Percentiles rank a stretch among this genome's conserved stretches.
Conservation (phyloP, 2,797 vertebrate genomes). For the Danio tinwini region DNA sequence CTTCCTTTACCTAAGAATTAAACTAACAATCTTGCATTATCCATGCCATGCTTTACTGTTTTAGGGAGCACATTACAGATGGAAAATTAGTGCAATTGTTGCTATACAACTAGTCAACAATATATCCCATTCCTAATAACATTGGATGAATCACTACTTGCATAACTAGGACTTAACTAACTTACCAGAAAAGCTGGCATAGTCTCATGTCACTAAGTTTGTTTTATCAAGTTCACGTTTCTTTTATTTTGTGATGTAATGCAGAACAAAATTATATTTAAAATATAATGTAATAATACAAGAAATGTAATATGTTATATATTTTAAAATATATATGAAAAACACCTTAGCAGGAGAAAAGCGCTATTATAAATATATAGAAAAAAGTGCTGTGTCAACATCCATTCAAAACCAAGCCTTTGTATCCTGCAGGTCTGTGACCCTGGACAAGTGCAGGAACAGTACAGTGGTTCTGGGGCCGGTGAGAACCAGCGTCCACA, state of each 20-base stretch:
- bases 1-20: too few relatives aligned
- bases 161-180: neutral
- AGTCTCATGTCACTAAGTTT: neutral
- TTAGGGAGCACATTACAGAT: too few relatives aligned
- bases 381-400: neutral
- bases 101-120: neutral
- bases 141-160: neutral
- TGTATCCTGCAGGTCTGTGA: conserved; percentile 83
- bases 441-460: conserved; percentile 91
- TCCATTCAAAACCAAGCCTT: neutral
- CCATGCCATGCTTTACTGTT: too few relatives aligned
- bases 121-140: neutral
- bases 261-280: too few relatives aligned
- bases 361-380: too few relatives aligned
- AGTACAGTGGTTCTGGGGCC: conserved; percentile 94
- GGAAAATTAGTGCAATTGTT: neutral
- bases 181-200: neutral
- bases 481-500: conserved; percentile 84
- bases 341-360: too few relatives aligned
- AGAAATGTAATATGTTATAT: too few relatives aligned
- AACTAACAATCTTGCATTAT: too few relatives aligned
- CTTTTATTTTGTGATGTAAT: too few relatives aligned
- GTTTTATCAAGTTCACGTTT: neutral
- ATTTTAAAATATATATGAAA: too few relatives aligned
- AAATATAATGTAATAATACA: too few relatives aligned